phyloP scores from a whole-genome alignment of 2,797 vertebrate species.

The Hipposideros larvatus region DNA sequence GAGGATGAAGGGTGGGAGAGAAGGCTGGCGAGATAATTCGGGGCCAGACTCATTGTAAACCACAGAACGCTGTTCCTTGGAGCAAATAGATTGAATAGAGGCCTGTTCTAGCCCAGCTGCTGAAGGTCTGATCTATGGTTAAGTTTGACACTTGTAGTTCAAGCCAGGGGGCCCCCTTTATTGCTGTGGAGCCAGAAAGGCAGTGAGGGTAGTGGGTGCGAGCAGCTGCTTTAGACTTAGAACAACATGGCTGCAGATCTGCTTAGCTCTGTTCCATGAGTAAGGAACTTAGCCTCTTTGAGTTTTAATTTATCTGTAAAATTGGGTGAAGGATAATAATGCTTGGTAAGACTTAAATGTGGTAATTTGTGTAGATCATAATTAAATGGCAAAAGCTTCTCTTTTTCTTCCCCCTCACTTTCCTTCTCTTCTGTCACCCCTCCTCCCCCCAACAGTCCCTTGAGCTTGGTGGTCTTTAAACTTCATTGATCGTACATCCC shows the following conservation, averaged over 20 bases:
- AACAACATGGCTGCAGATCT: neutral
- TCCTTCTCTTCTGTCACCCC: neutral
- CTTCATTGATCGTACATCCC: neutral
- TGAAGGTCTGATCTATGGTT: neutral
- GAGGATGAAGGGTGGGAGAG: neutral
- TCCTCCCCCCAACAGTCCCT: neutral
- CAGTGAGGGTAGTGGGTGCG: neutral
- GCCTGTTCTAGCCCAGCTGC: neutral
- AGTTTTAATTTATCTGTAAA: neutral
- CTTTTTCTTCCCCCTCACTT: neutral
- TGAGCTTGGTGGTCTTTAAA: neutral
- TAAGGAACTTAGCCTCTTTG: neutral
- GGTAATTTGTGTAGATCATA: neutral
- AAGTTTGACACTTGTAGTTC: neutral
- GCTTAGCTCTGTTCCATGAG: neutral
- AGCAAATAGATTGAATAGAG: neutral
- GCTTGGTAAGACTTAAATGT: neutral
- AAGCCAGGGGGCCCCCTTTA: too few species aligned
- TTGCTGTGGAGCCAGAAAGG: neutral
- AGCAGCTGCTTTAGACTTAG: neutral
- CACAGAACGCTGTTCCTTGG: neutral
- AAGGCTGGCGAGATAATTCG: neutral
- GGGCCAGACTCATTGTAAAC: neutral
- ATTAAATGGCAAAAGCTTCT: conserved; percentile 4
- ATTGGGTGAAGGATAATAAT: neutral